A percentile compares a stretch with the other conserved stretches of the same genome.
phyloP scores from a whole-genome alignment of 2,888 invertebrate species.

The Platynereis dumerilii region DNA sequence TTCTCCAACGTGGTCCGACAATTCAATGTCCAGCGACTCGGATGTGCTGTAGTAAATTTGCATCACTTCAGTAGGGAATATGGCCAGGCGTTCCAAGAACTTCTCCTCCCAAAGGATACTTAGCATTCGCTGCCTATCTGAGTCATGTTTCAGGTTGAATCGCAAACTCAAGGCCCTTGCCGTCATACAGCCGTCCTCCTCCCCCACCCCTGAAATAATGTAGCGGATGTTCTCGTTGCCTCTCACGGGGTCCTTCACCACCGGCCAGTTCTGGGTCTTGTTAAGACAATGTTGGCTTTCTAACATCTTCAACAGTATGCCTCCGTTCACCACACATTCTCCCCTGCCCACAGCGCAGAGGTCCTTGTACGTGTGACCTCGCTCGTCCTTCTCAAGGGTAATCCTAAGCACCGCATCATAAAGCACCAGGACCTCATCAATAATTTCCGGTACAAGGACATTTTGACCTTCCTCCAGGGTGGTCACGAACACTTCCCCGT shows the following conservation, averaged over 20 bases:
- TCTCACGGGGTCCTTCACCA: neutral
- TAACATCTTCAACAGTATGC: conserved; percentile 22
- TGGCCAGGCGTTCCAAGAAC: conserved; percentile 23
- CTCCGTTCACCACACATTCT: conserved; percentile 40
- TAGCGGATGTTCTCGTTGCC: conserved; percentile 10
- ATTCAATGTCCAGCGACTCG: conserved; percentile 43
- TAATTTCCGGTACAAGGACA: neutral
- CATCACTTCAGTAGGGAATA: conserved; percentile 15
- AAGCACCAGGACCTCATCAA: conserved; percentile 20
- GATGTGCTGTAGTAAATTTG: conserved; percentile 37
- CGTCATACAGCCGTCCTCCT: conserved; percentile 11
- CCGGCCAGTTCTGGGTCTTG: conserved; percentile 10
- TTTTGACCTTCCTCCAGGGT: neutral
- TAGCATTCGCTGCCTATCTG: conserved; percentile 14
- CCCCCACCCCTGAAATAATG: neutral
- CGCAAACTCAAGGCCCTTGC: conserved; percentile 19
- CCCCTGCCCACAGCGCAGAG: conserved; percentile 39
- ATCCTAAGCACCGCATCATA: conserved; percentile 16
- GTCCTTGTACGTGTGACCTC: conserved; percentile 27
- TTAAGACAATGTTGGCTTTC: conserved; percentile 22
- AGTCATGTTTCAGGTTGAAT: conserved; percentile 31
- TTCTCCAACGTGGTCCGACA: conserved; percentile 35
- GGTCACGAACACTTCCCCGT: conserved; percentile 28
- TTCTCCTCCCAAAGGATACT: conserved; percentile 32
- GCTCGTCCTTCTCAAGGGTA: conserved; percentile 14